Evolutionary conservation across 2,797 vertebrate species (phyloP).

Genomic region (Chloroceryle inda): DNA sequence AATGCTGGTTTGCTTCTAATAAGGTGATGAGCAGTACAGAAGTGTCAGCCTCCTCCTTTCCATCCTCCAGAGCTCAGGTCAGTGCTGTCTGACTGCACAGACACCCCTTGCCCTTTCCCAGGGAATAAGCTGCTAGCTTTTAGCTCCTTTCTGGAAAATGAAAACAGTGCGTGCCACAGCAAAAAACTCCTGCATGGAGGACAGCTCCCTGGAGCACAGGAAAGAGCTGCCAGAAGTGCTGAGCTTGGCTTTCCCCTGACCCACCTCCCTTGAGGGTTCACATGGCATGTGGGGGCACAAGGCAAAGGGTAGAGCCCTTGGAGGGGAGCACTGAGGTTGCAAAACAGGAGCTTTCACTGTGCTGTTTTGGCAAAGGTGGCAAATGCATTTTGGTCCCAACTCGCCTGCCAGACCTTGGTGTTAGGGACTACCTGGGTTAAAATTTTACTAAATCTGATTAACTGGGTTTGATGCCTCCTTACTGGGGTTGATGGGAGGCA

Average conservation of each 20-base stretch:
- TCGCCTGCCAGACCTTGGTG: not conserved
- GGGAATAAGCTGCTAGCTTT: not conserved
- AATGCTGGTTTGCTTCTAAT: not conserved
- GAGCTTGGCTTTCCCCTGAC: not conserved
- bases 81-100: not conserved
- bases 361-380: not conserved
- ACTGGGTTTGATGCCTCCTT: not conserved
- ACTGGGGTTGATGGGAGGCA: not conserved
- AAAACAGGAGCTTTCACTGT: not conserved
- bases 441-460: not conserved
- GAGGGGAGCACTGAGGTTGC: not conserved
- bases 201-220: not conserved
- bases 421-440: not conserved
- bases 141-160: not conserved
- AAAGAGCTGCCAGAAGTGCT: not conserved
- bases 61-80: not conserved
- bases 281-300: rapidly evolving
- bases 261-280: not conserved
- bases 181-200: not conserved
- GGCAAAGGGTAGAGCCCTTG: not conserved
- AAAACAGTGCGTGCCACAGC: not conserved
- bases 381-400: rapidly evolving
- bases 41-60: not conserved
- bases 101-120: not conserved
- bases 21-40: not conserved